Conservation (phyloP, 2,888 invertebrate genomes). For the Hydriomena furcata region DNA sequence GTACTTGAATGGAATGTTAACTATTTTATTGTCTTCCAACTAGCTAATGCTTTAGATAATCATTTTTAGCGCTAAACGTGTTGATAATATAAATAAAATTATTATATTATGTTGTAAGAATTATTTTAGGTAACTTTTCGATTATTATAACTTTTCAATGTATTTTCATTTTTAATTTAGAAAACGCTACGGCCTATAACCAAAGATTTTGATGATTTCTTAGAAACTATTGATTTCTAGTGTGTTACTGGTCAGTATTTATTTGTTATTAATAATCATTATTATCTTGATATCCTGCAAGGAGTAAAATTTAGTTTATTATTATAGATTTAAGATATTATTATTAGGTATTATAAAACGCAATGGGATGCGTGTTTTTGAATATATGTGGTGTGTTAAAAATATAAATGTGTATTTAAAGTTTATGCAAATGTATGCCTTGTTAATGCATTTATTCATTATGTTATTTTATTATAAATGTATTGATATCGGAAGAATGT, state of each 20-base stretch:
- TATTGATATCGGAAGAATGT: conserved; percentile 4
- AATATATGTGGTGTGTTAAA: conserved; percentile 59
- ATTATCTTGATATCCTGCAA: conserved; percentile 51
- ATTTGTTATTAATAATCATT: conserved; percentile 17
- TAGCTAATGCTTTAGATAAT: conserved; percentile 50
- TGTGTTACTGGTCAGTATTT: conserved; percentile 32
- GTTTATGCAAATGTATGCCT: conserved; percentile 29
- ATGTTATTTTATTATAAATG: conserved; percentile 23
- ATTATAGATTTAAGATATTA: conserved; percentile 32
- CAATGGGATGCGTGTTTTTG: conserved; percentile 56
- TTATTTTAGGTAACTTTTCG: neutral
- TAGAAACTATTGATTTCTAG: conserved; percentile 9
- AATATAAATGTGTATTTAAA: conserved; percentile 26
- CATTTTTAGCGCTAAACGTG: conserved; percentile 28
- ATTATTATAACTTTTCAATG: neutral
- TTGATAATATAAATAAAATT: conserved; percentile 5
- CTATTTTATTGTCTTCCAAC: conserved; percentile 68
- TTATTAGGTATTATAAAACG: conserved; percentile 45
- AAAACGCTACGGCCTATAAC: conserved; percentile 27
- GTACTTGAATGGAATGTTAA: conserved; percentile 41
- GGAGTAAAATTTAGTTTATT: conserved; percentile 39
- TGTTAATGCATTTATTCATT: conserved; percentile 41
- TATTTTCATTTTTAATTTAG: neutral
- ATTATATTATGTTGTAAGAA: conserved; percentile 4
- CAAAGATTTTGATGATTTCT: conserved; percentile 23